These are phyloP conservation scores for Pseudobourletiella spinata DNA, from an alignment of 1,140 invertebrate genomes.

Conservation along the genomic window DNA sequence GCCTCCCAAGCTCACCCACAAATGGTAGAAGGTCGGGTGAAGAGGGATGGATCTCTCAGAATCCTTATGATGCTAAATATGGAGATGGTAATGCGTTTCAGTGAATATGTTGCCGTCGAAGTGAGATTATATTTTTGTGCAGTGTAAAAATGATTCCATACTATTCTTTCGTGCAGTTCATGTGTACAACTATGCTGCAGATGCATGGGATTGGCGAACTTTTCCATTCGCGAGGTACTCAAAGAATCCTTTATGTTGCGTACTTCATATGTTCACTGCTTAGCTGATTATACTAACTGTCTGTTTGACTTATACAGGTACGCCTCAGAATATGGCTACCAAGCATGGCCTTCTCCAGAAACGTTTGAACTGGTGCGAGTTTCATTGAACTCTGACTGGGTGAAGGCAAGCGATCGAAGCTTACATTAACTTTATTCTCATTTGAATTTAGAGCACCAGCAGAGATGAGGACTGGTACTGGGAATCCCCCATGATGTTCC, in stretches of 20 bases:
- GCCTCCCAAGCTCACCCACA: conserved; percentile 79
- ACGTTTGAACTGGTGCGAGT: conserved; percentile 1
- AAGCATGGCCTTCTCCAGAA: conserved; percentile 63
- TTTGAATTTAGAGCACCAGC: not conserved
- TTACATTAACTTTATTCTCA: not conserved
- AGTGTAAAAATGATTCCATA: no score
- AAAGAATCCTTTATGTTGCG: no score
- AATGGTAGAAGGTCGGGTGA: conserved; percentile 70
- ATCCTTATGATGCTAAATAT: conserved; percentile 68
- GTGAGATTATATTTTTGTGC: no score
- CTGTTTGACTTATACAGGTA: conserved; percentile 75
- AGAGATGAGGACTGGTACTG: conserved; percentile 50
- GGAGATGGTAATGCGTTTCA: conserved; percentile 70
- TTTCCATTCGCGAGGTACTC: no score
- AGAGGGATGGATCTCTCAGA: conserved; percentile 62
- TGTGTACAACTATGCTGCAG: conserved; percentile 78
- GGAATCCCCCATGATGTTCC: conserved; percentile 53
- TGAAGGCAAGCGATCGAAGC: no score
- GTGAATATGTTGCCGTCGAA: no score
- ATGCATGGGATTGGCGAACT: conserved; percentile 69
- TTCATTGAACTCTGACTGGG: no score
- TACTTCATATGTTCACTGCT: no score
- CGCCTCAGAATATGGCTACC: conserved; percentile 93
- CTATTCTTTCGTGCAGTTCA: conserved; percentile 47
- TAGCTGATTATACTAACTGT: no score